These are phyloP conservation scores for Stenchaetothrips biformis DNA, from an alignment of 2,888 invertebrate genomes.

Conservation along the genomic window DNA sequence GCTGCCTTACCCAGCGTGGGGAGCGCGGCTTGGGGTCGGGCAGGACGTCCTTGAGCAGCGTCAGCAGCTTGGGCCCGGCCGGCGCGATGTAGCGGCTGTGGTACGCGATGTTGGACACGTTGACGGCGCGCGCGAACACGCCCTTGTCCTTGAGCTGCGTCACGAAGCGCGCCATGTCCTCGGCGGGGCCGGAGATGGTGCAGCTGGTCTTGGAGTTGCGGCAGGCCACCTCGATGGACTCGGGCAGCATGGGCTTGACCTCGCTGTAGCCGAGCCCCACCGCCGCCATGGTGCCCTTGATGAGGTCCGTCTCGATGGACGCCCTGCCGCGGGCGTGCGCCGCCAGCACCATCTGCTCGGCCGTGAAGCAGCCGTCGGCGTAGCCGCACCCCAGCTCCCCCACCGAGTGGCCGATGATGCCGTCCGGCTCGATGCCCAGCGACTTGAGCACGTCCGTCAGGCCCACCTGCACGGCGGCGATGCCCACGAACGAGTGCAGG, in stretches of 20 bases:
- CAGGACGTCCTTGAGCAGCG: slow-evolving; percentile 46
- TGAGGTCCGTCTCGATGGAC: slow-evolving; percentile 46
- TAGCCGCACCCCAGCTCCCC: slow-evolving; percentile 63
- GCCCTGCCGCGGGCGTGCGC: slow-evolving; percentile 55
- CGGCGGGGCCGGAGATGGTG: slow-evolving; percentile 71
- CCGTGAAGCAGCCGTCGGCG: slow-evolving; percentile 58
- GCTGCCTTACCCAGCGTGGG: slow-evolving; percentile 51
- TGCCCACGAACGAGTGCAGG: slow-evolving; percentile 82
- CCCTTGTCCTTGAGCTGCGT: slow-evolving; percentile 47
- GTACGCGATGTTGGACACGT: slow-evolving; percentile 40
- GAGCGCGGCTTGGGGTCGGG: slow-evolving; percentile 47
- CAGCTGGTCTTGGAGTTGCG: slow-evolving; percentile 73
- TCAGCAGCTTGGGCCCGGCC: slow-evolving; percentile 47
- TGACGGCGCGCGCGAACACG: slow-evolving; percentile 39
- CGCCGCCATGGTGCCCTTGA: slow-evolving; percentile 52
- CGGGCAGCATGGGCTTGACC: slow-evolving; percentile 47
- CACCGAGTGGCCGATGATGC: slow-evolving; percentile 66
- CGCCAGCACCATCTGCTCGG: slow-evolving; percentile 56
- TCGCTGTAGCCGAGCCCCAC: slow-evolving; percentile 43
- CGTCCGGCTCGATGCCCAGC: slow-evolving; percentile 63
- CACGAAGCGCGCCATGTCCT: slow-evolving; percentile 57
- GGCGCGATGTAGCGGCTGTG: slow-evolving; percentile 44
- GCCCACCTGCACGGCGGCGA: slow-evolving; percentile 81
- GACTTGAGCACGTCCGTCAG: slow-evolving; percentile 58
- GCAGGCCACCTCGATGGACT: slow-evolving; percentile 68